Evolutionary conservation across 2,888 invertebrate genomes (phyloP), one percentile per base, ranked within the genome.

Genomic region (Drosophila paramelanica): DNA sequence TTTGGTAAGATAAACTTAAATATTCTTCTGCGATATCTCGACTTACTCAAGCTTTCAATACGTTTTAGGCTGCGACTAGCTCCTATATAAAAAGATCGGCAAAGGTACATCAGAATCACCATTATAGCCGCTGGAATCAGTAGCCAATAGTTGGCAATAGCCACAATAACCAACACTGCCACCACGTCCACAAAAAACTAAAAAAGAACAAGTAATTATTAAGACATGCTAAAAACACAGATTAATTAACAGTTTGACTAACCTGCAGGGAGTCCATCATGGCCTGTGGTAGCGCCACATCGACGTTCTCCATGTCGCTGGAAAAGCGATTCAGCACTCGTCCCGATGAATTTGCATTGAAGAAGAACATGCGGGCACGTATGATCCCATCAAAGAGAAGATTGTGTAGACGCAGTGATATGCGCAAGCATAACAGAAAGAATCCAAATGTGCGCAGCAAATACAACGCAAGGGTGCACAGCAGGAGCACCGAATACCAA

Each of bases 371-470:
- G 0, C 95, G 94, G 0, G 96, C 94, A 65, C 94, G 93, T 0
- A 96, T 94, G 0, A 97, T 94, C 0, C 94, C 94, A 53, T 95
- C 94, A 88, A 98, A 97, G 94, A 98, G 96, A 5, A 91, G 93
- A 81, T 96, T 95, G 90, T 98, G 98, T 0, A 98, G 92, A 3
- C 92, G 93, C 17, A 94, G 93, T 0, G 97, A 97, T 0, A 97
- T 95, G n/a, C 93, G 93, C 88, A 97, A 95, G 76, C 96, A 96
- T 61, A 95, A 93, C 67, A 93, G 93, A 89, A 96, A 96, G 92
- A 96, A 96, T 0, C 94, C 92, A 45, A 94, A 94, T 4, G 95
- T 6, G 84, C 92, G 4, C 93, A 94, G 87, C 93, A 95, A 39
- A 94, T 92, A 90, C 93, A 95, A 33, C 93, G 89, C 65, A 43